Evolutionary conservation across 2,797 vertebrate genomes (phyloP).

Genomic region (Novumbra hubbsi): DNA sequence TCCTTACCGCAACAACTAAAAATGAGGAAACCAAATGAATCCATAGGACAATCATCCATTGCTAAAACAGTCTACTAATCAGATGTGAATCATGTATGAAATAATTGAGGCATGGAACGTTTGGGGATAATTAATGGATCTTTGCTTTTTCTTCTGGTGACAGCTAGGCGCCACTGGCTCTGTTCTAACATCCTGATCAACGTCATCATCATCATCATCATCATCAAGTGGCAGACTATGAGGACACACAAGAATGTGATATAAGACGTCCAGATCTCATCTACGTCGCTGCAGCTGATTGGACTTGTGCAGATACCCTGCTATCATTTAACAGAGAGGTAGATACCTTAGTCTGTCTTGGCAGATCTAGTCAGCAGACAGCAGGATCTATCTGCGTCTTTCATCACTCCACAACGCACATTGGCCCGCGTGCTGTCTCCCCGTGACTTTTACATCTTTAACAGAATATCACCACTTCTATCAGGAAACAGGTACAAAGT

Average conservation of each 20-base stretch:
- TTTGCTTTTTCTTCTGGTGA: conserved; percentile 3
- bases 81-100: neutral
- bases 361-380: conserved; percentile 33
- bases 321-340: conserved; percentile 66
- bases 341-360: conserved; percentile 50
- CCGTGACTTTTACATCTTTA: neutral
- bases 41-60: neutral
- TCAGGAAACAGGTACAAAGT: conserved; percentile 54
- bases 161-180: conserved; percentile 10
- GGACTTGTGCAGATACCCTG: conserved; percentile 70
- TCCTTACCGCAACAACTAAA: neutral
- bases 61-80: neutral
- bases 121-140: conserved; percentile 23
- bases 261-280: conserved; percentile 61
- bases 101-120: neutral
- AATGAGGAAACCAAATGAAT: neutral
- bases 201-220: conserved; percentile 33
- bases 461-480: conserved; percentile 32
- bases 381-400: conserved; percentile 39
- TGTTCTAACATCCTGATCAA: conserved; percentile 41
- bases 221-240: conserved; percentile 20
- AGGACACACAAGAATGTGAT: conserved; percentile 43
- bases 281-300: conserved; percentile 75
- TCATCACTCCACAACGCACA: conserved; percentile 33
- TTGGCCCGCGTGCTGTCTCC: conserved; percentile 37